Evolutionary conservation across 2,113 vertebrate genomes (phyloP), one percentile per base, ranked within the genome.

Genomic region (Chinchilla lanigera): DNA sequence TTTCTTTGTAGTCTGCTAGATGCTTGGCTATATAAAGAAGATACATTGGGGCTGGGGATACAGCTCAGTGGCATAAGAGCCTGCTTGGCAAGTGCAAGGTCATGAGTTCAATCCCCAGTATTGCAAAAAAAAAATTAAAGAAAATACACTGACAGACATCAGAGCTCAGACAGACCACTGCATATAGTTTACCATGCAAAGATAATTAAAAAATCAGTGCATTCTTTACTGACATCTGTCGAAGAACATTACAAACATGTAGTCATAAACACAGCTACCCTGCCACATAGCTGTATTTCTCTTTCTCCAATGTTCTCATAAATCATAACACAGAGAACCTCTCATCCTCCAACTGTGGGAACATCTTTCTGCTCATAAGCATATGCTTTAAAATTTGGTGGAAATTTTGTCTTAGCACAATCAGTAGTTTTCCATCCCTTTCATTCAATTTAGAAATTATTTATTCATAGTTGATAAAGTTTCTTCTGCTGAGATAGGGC

Each of bases 221-320:
- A 81, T 63, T 95, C 84, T 92, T 93, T 89, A 83, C 41, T 95
- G 60, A 87, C 84, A 97, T 95, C 83, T 97, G 90, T 96, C 87
- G 95, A 84, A 89, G 35, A 94, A 95, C 92, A 96, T 86, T 94
- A 69, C 75, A 96, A 89, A 65, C 73, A 89, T 61, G 73, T 84
- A 94, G 96, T 94, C 83, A 97, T 93, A 90, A 95, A 56, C 61
- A 92, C 14, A 87, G 80, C 80, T 87, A 93, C n/a, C 86, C 16
- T 88, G 69, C 52, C 75, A 44, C 83, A 86, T 61, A 56, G 69
- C 47, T 75, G 5, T 13, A 60, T 75, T 84, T 78, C 50, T 77
- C 33, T 77, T 85, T 16, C 28, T 13, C 13, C 4, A 33, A 24
- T 81, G 90, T 95, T 93, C 50, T 96, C 41, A 95, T 92, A 96